phyloP scores from a whole-genome alignment of 1,140 invertebrate species.

The Sitodiplosis mosellana region DNA sequence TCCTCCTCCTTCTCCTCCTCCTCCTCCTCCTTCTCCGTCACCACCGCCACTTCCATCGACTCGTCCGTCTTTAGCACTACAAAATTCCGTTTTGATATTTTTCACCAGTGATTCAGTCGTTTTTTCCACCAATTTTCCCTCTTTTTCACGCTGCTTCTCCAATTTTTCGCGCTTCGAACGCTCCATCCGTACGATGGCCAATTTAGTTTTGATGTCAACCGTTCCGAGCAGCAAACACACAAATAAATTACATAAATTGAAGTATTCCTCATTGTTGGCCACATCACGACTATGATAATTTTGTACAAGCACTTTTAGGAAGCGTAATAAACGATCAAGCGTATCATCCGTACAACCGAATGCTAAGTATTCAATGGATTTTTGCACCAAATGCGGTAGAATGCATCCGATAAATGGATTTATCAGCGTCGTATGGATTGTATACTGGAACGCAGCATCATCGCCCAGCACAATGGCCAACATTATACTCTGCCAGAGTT shows the following conservation, averaged over 20 bases:
- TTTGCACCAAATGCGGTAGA: slow-evolving; percentile 15
- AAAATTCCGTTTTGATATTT: background rate
- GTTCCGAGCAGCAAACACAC: slow-evolving; percentile 19
- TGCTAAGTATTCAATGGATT: slow-evolving; percentile 17
- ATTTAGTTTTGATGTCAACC: slow-evolving; percentile 1
- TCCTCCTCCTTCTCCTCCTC: background rate
- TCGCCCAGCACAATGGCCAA: background rate
- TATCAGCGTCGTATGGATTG: background rate
- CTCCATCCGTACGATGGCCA: background rate
- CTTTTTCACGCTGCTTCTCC: slow-evolving; percentile 7
- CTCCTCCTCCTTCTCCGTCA: background rate
- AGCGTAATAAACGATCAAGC: slow-evolving; percentile 16
- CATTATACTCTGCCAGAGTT: background rate
- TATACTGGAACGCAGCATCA: background rate
- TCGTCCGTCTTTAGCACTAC: background rate
- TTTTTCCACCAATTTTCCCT: background rate
- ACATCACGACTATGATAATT: slow-evolving; percentile 14
- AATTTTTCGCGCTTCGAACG: background rate
- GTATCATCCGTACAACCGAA: slow-evolving; percentile 16
- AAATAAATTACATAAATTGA: slow-evolving; percentile 19
- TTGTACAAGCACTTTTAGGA: slow-evolving; percentile 14
- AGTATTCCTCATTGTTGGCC: slow-evolving; percentile 15
- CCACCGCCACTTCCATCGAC: background rate
- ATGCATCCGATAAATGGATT: slow-evolving; percentile 16
- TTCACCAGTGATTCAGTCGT: background rate